Evolutionary conservation across 2,113 vertebrate species (phyloP), one percentile per base, ranked within the genome.

Genomic region (Microtus montanus): DNA sequence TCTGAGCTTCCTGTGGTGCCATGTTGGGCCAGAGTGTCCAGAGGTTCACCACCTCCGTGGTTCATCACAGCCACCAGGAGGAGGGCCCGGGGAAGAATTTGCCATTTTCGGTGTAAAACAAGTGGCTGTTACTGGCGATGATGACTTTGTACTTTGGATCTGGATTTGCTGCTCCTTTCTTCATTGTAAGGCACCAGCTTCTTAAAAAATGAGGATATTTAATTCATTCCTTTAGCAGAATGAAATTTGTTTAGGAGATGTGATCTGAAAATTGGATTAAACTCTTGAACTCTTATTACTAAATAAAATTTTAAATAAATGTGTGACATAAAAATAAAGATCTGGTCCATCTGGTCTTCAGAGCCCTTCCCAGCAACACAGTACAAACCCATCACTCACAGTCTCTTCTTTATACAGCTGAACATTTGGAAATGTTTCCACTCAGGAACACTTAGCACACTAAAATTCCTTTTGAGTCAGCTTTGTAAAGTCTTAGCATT

Each of bases 61-160:
- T 58, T 58, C 54, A 58, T 58, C 17, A 6, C 17, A 58, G 54
- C 54, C 54, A 58, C 17, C 17, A 19, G 5, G 17, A 58, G 17
- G 54, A 58, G 54, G 54, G 17, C 5, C 54, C 1, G 5, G 54
- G 17, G 17, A 58, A 99, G 99, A 99, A 99, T 96, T 96, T 99
- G 94, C 99, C 99, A 0, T 99, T 99, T 97, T 99, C 99, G 0
- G 98, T 99, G 96, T 99, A 99, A 0, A 99, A 99, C 97, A 99
- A 99, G 92, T 99, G 99, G 99, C 98, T 98, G 61, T 98, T 99
- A 33, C 97, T 99, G 0, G 98, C 9, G 0, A 74, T 99, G 97
- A 99, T 99, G 99, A 98, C 98, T 61, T 2, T 95, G 28, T 99
- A 98, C 97, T 99, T 99, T 6, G 99, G 99, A 95, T 99, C 99